Percentiles rank a stretch among this genome's conserved stretches.
Evolutionary conservation across 2,888 invertebrate genomes (phyloP).

Genomic region (Amiota mariae): DNA sequence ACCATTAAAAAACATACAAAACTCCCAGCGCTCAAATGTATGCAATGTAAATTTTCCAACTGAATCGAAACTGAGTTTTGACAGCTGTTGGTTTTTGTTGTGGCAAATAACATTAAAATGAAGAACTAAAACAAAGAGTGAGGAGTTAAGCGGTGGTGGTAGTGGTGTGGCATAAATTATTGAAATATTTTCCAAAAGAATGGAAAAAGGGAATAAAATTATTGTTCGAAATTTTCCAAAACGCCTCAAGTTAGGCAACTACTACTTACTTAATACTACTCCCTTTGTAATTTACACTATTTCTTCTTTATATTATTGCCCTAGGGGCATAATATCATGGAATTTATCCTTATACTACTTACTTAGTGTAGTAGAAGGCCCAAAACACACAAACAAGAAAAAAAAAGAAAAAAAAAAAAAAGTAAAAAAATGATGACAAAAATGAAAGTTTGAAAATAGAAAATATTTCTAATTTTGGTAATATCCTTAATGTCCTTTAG

Average conservation of each 20-base stretch:
- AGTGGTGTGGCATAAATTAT: conserved; percentile 57
- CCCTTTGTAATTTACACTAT: conserved; percentile 52
- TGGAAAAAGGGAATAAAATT: conserved; percentile 16
- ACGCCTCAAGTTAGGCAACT: conserved; percentile 34
- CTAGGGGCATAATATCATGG: conserved; percentile 3
- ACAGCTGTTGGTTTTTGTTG: conserved; percentile 61
- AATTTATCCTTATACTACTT: too few species aligned
- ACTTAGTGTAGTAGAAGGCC: not conserved
- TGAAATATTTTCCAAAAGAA: conserved; percentile 44
- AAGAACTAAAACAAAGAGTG: conserved; percentile 20
- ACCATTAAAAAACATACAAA: not conserved
- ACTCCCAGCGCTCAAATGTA: conserved; percentile 37
- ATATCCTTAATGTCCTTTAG: conserved; percentile 67
- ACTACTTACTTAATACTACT: not conserved
- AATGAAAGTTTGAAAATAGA: conserved; percentile 4
- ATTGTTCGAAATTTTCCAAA: conserved; percentile 33
- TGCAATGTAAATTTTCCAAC: conserved; percentile 50
- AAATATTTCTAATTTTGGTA: conserved; percentile 58
- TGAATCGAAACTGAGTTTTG: conserved; percentile 49
- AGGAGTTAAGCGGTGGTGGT: conserved; percentile 26
- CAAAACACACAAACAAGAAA: too few species aligned
- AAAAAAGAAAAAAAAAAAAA: too few species aligned
- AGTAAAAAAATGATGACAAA: not conserved
- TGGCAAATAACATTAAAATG: conserved; percentile 36
- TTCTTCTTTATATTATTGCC: not conserved